Evolutionary conservation across 2,888 invertebrate species (phyloP).

Genomic region (Creontiades dilutus): DNA sequence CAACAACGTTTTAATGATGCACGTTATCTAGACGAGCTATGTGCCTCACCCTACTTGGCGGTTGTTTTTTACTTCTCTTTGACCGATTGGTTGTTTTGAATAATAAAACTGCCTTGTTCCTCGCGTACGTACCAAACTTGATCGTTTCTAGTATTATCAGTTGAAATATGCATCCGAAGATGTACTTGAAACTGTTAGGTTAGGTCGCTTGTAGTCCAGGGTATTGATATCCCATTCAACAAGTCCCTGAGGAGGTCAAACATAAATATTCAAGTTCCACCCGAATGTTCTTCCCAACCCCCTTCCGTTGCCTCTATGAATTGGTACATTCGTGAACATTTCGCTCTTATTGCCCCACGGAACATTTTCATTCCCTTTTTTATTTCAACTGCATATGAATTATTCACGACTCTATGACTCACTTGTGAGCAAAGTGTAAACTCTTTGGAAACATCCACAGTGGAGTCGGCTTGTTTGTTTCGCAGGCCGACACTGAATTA

Average conservation of each 20-base stretch:
- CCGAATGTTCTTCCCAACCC: not conserved
- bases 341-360: not conserved
- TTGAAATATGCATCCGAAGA: too few relatives aligned
- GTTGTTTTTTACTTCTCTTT: too few relatives aligned
- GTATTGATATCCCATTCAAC: not conserved
- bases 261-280: conserved; percentile 12
- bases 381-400: not conserved
- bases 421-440: not conserved
- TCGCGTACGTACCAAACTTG: too few relatives aligned
- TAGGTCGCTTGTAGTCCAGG: not conserved
- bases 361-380: not conserved
- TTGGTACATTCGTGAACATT: not conserved
- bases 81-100: too few relatives aligned
- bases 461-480: too few relatives aligned
- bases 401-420: not conserved
- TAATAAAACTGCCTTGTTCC: too few relatives aligned
- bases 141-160: too few relatives aligned
- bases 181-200: not conserved
- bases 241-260: not conserved
- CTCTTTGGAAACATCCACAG: not conserved
- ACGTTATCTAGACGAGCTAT: too few relatives aligned
- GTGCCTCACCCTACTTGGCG: too few relatives aligned
- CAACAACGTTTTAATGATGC: too few relatives aligned
- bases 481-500: too few relatives aligned
- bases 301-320: not conserved